Percentiles rank a stretch among this genome's conserved stretches.
These are phyloP conservation scores for Lynx canadensis DNA, from an alignment of 2,113 vertebrate species.

Conservation along the genomic window DNA sequence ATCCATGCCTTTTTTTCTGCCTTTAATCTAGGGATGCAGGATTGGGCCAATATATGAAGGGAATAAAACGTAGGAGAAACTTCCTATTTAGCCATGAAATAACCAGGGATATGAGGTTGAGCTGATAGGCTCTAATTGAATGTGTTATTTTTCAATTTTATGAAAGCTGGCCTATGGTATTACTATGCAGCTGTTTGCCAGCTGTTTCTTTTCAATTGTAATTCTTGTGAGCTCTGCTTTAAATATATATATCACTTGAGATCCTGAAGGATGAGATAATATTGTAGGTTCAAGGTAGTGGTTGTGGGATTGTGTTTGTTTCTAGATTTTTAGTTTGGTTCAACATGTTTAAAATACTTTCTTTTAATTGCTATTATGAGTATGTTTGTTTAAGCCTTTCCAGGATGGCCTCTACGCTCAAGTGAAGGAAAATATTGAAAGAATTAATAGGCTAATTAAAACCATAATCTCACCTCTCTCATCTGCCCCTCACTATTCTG, in stretches of 20 bases:
- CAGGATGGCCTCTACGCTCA: neutral
- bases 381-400: neutral
- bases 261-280: conserved; percentile 28
- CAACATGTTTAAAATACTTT: conserved; percentile 33
- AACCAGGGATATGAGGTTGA: neutral
- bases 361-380: conserved; percentile 2
- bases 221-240: conserved; percentile 7
- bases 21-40: conserved; percentile 1
- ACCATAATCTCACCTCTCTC: neutral
- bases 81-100: conserved; percentile 10
- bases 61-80: neutral
- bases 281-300: conserved; percentile 16
- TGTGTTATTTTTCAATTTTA: conserved; percentile 48
- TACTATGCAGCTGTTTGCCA: conserved; percentile 33
- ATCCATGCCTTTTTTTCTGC: neutral
- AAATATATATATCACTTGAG: neutral
- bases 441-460: conserved; percentile 35
- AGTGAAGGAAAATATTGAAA: conserved; percentile 25
- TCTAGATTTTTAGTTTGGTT: conserved; percentile 49
- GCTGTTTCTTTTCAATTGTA: conserved; percentile 39
- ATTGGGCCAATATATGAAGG: neutral
- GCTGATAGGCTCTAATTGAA: neutral
- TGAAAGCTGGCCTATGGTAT: neutral
- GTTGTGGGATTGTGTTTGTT: conserved; percentile 14
- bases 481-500: neutral